phyloP scores from a whole-genome alignment of 2,888 invertebrate species.

The Carpatolechia fugitivella region DNA sequence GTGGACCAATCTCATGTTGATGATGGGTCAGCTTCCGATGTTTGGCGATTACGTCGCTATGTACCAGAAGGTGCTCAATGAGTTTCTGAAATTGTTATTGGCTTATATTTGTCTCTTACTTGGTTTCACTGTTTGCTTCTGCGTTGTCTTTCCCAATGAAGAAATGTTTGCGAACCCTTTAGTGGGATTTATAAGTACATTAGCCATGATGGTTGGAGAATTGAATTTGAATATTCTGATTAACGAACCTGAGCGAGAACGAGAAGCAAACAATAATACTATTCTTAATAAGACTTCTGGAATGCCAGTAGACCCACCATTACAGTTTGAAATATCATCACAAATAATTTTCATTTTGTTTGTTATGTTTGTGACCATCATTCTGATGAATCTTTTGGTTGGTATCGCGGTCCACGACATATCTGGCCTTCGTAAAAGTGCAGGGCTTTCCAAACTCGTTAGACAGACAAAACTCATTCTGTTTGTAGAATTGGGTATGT shows the following conservation, averaged over 20 bases:
- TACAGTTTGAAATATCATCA: conserved; percentile 86
- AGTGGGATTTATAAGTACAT: conserved; percentile 88
- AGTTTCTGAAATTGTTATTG: conserved; percentile 88
- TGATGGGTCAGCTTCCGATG: conserved; percentile 92
- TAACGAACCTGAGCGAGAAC: conserved; percentile 74
- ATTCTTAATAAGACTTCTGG: too few relatives aligned
- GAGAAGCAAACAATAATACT: too few relatives aligned
- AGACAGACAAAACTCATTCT: conserved; percentile 91
- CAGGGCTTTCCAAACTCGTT: conserved; percentile 90
- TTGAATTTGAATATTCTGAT: conserved; percentile 87
- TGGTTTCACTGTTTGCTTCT: conserved; percentile 92
- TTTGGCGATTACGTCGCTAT: conserved; percentile 95
- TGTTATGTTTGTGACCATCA: conserved; percentile 90
- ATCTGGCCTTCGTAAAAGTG: conserved; percentile 90
- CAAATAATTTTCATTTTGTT: conserved; percentile 90
- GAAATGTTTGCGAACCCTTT: conserved; percentile 90
- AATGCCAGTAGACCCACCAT: conserved; percentile 82
- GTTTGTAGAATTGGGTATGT: conserved; percentile 90
- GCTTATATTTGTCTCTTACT: conserved; percentile 91
- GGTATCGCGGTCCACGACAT: conserved; percentile 94
- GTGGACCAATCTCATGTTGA: conserved; percentile 93
- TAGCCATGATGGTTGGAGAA: conserved; percentile 95
- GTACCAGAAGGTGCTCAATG: conserved; percentile 91
- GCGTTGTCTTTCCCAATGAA: conserved; percentile 90
- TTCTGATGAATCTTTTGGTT: conserved; percentile 90